A percentile compares a stretch with the other conserved stretches of the same genome.
These are phyloP conservation scores for Menidia beryllina DNA, from an alignment of 2,113 vertebrate genomes.

Conservation along the genomic window DNA sequence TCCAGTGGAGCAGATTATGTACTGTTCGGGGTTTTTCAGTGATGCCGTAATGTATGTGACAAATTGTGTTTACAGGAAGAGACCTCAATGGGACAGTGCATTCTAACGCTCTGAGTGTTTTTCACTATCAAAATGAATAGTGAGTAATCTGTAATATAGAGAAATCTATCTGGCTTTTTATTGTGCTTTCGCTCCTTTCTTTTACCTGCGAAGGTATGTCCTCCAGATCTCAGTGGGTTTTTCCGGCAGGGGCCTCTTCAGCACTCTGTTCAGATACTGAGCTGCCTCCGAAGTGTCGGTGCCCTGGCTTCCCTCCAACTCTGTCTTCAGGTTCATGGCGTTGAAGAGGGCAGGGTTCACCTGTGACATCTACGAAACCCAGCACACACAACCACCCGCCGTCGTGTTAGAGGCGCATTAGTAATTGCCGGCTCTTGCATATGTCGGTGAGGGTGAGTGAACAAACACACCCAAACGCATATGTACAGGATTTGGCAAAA, in stretches of 20 bases:
- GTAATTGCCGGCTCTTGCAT: conserved; percentile 3
- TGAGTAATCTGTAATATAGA: no score
- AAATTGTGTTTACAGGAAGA: conserved; percentile 25
- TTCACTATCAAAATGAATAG: conserved; percentile 23
- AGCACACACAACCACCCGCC: conserved; percentile 26
- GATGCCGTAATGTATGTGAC: background rate
- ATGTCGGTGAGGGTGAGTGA: conserved; percentile 27
- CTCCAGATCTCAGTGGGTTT: conserved; percentile 93
- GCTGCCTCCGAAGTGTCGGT: conserved; percentile 81
- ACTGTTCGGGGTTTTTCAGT: conserved; percentile 37
- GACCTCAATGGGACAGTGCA: background rate
- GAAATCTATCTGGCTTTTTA: background rate
- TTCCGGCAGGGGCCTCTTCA: conserved; percentile 88
- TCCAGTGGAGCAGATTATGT: conserved; percentile 23
- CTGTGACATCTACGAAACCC: conserved; percentile 87
- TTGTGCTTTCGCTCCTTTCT: background rate
- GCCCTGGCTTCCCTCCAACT: conserved; percentile 84
- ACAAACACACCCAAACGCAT: conserved; percentile 8
- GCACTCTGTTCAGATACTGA: conserved; percentile 89
- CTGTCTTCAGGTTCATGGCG: conserved; percentile 89
- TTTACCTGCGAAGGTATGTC: conserved; percentile 94
- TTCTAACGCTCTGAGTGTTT: conserved; percentile 25
- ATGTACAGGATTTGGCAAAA: conserved; percentile 47
- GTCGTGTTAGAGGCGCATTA: conserved; percentile 29
- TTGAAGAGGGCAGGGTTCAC: conserved; percentile 87